Evolutionary conservation across 2,797 vertebrate species (phyloP), one percentile per base, ranked within the genome.

Genomic region (Pangasius sanitwongsei): DNA sequence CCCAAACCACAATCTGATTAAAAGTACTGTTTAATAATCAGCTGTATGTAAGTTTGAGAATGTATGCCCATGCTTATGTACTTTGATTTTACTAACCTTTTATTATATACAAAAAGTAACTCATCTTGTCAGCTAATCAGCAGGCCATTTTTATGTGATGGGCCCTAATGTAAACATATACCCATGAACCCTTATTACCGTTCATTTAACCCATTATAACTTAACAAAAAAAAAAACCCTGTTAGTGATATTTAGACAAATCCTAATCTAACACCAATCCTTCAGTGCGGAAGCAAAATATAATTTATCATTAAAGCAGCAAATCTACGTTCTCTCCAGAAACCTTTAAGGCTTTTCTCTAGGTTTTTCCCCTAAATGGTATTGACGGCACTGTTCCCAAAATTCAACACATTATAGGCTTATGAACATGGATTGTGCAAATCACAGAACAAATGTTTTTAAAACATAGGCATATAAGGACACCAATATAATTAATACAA

Each of bases 151-250:
- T 86, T 61, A 37, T 20, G 63, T 28, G 61, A 86, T 87, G 63
- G 57, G 44, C 72, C 28, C 44, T 86, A 80, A 67, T 85, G 74
- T 88, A 89, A 89, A 88, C 78, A 86, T 84, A 50, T 84, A 63
- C 48, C 72, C 15, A 23, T 75, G 8, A 87, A 83, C 78, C 85
- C 85, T 83, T 78, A 67, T 87, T 63, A 67, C 85, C 34, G 13
- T 84, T 83, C 41, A 83, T 67, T 48, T 65, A 9, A 72, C 28
- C 69, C 13, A 84, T 80, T 67, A 50, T 28, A n/a, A 84, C 18
- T 28, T 41, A 20, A 5, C 20, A 13, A 28, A 50, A 23, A 50
- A 20, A 53, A 55, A 78, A 78, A 78, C 44, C 77, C 53, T 81
- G 55, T 82, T 82, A 41, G 25, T 31, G 41, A 74, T 77, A 50